Base-by-base conservation (phyloP, 2,797 vertebrate genomes). In the Triplophysa yarkandensis region DNA sequence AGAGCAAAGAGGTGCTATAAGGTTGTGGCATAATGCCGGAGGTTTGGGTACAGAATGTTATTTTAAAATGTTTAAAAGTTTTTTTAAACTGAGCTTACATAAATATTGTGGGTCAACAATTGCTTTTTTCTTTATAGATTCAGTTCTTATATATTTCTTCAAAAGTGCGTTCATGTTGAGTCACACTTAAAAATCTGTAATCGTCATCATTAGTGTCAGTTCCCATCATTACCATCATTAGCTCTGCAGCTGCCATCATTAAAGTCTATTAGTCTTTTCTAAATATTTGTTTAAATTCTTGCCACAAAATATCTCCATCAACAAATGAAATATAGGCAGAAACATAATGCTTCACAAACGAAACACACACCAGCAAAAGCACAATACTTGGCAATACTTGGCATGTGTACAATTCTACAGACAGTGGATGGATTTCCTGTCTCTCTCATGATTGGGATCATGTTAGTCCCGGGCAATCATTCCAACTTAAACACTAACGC, bases 381-480 rank as follows among this genome's bases (percentile, higher is more conserved):
- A 54, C 32, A 44, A 9, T 0, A 32, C 25, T 46, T 25, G 27
- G 19, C 32, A 44, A 9, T 0, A 32, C 25, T 46, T 25, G 27
- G 19, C 21, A 25, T 27, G 16, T 27, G 21, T 28, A 39, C 2
- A 67, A 60, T 58, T 16, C 3, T 19, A 58, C 16, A 52, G 2
- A 14, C 39, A 61, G 28, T 46, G 60, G 43, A 80, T 77, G 30
- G 72, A 78, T 80, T 76, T 80, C 72, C 58, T 57, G 72, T 73
- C 72, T 48, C 30, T 68, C 21, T 62, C 58, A 48, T 65, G 78
- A 77, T 64, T 52, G 27, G 43, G 39, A 72, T 66, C 52, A 73
- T 74, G 64, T 80, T 23, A 48, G 54, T 66, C 39, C 23, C 34
- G 41, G 36, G 55, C 39, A 48, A 60, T 71, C 66, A 68, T 75